Evolutionary conservation across 2,797 vertebrate species (phyloP).

Genomic region (Morus bassanus): DNA sequence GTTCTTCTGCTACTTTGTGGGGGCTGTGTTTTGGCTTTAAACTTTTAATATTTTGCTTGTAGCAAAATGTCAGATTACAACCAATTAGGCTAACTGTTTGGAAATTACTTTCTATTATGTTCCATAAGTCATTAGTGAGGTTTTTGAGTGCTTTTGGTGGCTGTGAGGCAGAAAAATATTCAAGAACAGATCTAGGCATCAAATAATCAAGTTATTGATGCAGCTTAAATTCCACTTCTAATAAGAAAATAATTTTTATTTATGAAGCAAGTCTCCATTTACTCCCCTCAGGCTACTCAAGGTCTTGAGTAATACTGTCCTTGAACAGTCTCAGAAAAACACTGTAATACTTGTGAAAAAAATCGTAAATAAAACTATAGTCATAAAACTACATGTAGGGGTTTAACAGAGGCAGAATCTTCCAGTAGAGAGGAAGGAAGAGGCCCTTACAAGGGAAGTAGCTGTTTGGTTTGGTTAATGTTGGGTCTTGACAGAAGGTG

Average conservation of each 20-base stretch:
- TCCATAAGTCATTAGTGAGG: conserved; percentile 55
- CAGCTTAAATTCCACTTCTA: conserved; percentile 9
- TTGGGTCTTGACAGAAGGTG: neutral
- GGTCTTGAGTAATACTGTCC: conserved; percentile 31
- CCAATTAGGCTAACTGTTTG: conserved; percentile 51
- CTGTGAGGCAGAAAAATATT: conserved; percentile 61
- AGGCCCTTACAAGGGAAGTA: neutral
- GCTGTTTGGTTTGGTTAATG: neutral
- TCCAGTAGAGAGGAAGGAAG: neutral
- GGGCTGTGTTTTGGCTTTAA: neutral
- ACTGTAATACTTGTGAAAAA: neutral
- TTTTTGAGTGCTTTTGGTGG: neutral
- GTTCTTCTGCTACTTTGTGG: neutral
- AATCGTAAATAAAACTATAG: neutral
- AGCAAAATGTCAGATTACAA: conserved; percentile 49
- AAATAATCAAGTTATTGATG: conserved; percentile 61
- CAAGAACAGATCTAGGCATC: conserved; percentile 6
- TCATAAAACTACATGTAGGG: neutral
- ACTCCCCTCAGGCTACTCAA: neutral
- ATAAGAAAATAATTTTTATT: conserved; percentile 60
- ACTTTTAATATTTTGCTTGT: conserved; percentile 19
- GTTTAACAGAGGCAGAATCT: neutral
- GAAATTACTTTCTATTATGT: conserved; percentile 51
- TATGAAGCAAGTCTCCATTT: conserved; percentile 24
- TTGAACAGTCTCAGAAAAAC: conserved; percentile 19